Base-by-base conservation (phyloP, 2,888 invertebrate species). In the Callyntrura sp. region DNA sequence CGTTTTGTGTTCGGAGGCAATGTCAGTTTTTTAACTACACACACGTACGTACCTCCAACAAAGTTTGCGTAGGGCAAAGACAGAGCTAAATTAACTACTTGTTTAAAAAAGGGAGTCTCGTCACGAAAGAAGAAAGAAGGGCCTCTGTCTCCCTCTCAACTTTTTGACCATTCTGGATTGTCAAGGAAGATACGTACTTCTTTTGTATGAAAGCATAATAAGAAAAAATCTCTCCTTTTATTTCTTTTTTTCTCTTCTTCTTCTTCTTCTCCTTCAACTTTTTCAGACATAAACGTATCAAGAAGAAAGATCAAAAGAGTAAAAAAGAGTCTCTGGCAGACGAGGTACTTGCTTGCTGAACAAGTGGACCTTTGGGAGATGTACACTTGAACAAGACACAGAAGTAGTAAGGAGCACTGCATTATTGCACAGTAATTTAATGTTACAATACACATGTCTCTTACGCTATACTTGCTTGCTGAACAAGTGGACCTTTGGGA, bases 311-410 rank as follows among this genome's bases (percentile, higher is more conserved):
- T 87, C 88, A 86, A 88, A 43, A 88, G 73, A 55, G 86, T 65
- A 62, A 57, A 43, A 35, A 17, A 60, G 51, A 55, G 9, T 17
- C 11, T 43, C 78, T 14, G 55, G 9, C 25, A 57, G 25, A 28
- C 55, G n/a, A 14, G 25, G 70, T 73, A 43, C 5, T 6, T 35
- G n/a, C 35, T 35, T 17, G 17, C 48, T 76, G 48, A 88, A 83
- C 82, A 88, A 88, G 88, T 88, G 88, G 88, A 88, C 88, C 83
- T 88, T 83, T 88, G 88, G 88, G 88, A 88, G 83, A 76, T 55
- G 35, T 79, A 43, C n/a, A 45, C 35, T 35, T 35, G 35, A 35
- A 35, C 35, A 35, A 35, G 35, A 35, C 35, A 35, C 6, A 35
- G 35, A 4, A 35, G 35, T 35, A 6, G 12, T 6, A 65, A n/a